Percentiles rank a stretch among this genome's conserved stretches.
Conservation (phyloP, 2,113 vertebrate genomes). For the Nymphicus hollandicus region DNA sequence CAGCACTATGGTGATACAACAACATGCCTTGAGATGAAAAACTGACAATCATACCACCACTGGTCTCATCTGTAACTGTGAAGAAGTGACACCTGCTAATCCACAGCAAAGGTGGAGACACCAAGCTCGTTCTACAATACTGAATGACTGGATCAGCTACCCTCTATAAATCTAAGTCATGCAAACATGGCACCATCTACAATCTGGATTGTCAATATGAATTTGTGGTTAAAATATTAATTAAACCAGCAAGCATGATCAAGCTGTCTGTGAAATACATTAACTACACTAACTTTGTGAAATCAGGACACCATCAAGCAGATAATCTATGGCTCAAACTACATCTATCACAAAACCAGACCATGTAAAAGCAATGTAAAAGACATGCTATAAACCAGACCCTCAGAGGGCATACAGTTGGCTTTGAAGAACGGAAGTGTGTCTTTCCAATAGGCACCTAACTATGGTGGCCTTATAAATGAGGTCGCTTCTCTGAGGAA, state of each 20-base stretch:
- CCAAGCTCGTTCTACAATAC: background rate
- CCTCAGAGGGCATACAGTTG: background rate
- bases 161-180: background rate
- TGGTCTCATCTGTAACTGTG: background rate
- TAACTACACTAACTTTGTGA: background rate
- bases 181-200: background rate
- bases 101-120: background rate
- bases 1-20: background rate
- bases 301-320: background rate
- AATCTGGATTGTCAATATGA: background rate
- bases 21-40: background rate
- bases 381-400: background rate
- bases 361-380: background rate
- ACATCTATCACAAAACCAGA: background rate
- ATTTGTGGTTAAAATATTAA: background rate
- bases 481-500: background rate
- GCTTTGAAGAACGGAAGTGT: background rate
- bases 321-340: background rate
- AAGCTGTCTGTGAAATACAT: background rate
- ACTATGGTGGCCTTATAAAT: background rate
- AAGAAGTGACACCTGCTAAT: background rate
- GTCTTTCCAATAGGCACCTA: background rate
- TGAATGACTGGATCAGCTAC: background rate
- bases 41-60: too few species aligned
- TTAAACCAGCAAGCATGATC: background rate